phyloP scores from a whole-genome alignment of 2,113 vertebrate species.

The Gracilinanus agilis region DNA sequence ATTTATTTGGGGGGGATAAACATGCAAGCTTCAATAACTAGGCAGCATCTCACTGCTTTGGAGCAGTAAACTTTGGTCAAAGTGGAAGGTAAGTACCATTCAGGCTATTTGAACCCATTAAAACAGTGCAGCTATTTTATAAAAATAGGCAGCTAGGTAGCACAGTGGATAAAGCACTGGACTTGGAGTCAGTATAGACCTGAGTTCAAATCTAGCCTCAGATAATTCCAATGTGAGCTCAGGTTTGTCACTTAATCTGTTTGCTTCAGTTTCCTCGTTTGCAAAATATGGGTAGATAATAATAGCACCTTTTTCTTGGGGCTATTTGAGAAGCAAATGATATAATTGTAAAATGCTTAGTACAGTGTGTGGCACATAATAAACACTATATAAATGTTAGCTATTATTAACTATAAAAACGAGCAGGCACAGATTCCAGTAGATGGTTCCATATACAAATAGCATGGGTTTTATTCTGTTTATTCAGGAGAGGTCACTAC shows the following conservation, averaged over 20 bases:
- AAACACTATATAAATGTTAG: background rate
- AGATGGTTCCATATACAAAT: background rate
- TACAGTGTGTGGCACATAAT: background rate
- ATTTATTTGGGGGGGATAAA: background rate
- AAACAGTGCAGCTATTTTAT: background rate
- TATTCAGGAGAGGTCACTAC: background rate
- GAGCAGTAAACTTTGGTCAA: slow-evolving; percentile 3
- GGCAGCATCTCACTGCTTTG: background rate
- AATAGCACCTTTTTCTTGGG: background rate
- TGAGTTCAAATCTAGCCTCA: background rate
- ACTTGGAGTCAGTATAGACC: background rate
- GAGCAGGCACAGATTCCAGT: background rate
- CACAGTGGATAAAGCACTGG: background rate
- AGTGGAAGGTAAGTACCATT: background rate
- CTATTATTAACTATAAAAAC: background rate
- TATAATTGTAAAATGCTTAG: background rate
- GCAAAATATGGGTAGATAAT: background rate
- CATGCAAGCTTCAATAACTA: slow-evolving; percentile 1
- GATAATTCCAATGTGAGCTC: background rate
- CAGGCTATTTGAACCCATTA: slow-evolving; percentile 13
- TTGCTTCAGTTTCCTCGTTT: background rate
- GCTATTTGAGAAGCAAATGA: background rate
- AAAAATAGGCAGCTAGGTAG: background rate
- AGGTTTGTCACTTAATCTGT: background rate
- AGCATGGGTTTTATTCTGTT: background rate